Evolutionary conservation across 2,888 invertebrate species (phyloP), one percentile per base, ranked within the genome.

Genomic region (Diaphora mendica): DNA sequence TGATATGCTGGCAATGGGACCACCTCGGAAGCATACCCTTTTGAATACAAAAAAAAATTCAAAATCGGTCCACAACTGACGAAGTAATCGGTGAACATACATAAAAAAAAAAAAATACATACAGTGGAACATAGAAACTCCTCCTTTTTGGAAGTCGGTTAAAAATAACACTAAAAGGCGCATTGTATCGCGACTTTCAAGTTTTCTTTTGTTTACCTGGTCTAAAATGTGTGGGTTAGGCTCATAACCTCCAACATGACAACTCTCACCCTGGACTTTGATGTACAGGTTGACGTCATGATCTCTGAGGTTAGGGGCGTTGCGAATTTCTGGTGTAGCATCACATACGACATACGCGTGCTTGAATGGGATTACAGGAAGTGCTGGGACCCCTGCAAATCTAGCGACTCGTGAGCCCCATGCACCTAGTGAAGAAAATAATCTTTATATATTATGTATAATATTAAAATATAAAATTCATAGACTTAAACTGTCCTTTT

Each of bases 341-440:
- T 98, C 98, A 1, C 98, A 97, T 0, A 99, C 97, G 9, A 99
- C 97, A 87, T 99, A 99, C 0, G 99, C 97, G 89, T 99, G 99
- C 87, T 98, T 98, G 96, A 99, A 98, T 0, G 98, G 97, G 20
- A 97, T 94, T 51, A 99, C 84, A 0, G 99, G 99, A 23, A 99
- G 96, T 0, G 97, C 90, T 5, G 95, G 96, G 1, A 96, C 88
- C 1, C 97, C 97, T 0, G 97, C 97, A 93, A 97, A 96, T 79
- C 96, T 94, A 0, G 97, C 97, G 23, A 99, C 94, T 74, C 97
- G 96, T 8, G 97, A 96, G 0, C 98, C 97, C 99, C 99, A 99
- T 0, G 97, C 98, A 39, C 84, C 84, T 84, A 64, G 20, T 7
- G 17, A 48, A 67, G 23, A 48, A 64, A 62, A 23, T 0, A 59